Base-by-base conservation (phyloP, 1,140 invertebrate species). In the Trachymyrmex cornetzi region DNA sequence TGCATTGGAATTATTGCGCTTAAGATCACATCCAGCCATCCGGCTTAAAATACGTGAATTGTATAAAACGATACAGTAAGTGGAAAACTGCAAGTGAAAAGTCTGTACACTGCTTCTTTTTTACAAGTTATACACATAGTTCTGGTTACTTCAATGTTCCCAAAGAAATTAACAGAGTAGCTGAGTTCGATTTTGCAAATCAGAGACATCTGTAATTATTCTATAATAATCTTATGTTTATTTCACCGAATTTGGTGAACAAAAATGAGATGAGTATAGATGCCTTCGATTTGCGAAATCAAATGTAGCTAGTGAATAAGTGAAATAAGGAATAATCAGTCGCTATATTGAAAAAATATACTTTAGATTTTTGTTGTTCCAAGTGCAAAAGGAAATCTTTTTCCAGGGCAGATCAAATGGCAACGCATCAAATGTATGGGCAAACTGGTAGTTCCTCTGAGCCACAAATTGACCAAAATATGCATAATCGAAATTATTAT, bases 1-100 rank as follows among this genome's bases (percentile, higher is more conserved):
- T 94, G 98, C 98, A 88, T 93, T 98, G 85, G 97, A 98, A 92
- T 96, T 99, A 85, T 95, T 98, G 77, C 97, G 97, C 94, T 96
- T 97, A 88, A 96, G 96, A 92, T 97, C 97, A 66, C 95, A 97
- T 88, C 96, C 97, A 81, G 96, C 98, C 81, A 61, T 84, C 2
- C 96, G 97, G 90, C 96, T 97, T 85, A 98, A 98, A 96, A 97
- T 98, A 88, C 96, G 96, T 94, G 98, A 98, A 96, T 95, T 98
- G n/a, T 98, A 98, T 94, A 96, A 96, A 94, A 96, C 96, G 55
- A 97, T 97, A 93, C 96, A 97, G 96, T 97, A 96, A 97, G 96
- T 86, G 44, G 0, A 48, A 69, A 69, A 63, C 5, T 63, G 24
- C 22, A 63, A 63, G 59, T 63, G 59, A 11, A 48, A 16, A 66